A percentile compares a stretch with the other conserved stretches of the same genome.
These are phyloP conservation scores for Pegoplata infirma DNA, from an alignment of 2,888 invertebrate genomes.

Conservation along the genomic window DNA sequence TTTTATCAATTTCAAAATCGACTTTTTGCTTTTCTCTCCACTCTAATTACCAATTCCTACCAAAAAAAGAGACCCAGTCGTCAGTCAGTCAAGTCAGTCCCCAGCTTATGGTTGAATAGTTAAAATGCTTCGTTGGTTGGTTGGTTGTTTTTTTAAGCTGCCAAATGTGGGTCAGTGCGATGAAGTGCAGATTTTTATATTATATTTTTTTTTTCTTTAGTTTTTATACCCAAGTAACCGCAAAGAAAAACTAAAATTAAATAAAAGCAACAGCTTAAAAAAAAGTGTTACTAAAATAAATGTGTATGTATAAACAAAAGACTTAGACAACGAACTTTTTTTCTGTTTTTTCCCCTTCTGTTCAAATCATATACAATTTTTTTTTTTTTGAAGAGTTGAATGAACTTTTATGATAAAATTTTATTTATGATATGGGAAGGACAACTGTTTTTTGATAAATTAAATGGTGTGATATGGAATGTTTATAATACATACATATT, in stretches of 20 bases:
- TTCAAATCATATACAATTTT: slow-evolving; percentile 37
- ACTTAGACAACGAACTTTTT: slow-evolving; percentile 58
- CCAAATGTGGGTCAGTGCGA: slow-evolving; percentile 72
- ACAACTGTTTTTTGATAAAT: slow-evolving; percentile 34
- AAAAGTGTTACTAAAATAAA: slow-evolving; percentile 45
- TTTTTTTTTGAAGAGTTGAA: slow-evolving; percentile 47
- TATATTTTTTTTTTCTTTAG: slow-evolving; percentile 5
- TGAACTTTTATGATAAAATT: slow-evolving; percentile 48
- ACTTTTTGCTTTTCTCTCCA: too few species aligned
- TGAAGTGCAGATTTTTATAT: slow-evolving; percentile 72
- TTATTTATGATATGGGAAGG: slow-evolving; percentile 53
- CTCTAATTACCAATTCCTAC: background rate
- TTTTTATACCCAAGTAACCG: slow-evolving; percentile 31
- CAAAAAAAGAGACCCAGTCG: slow-evolving; percentile 1
- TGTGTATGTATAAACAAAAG: slow-evolving; percentile 47
- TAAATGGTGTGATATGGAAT: background rate
- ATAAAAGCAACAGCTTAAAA: slow-evolving; percentile 49
- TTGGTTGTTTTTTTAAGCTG: slow-evolving; percentile 24
- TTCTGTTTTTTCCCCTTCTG: slow-evolving; percentile 8
- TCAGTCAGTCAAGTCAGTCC: slow-evolving; percentile 3
- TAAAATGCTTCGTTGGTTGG: slow-evolving; percentile 48
- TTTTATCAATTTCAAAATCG: too few species aligned
- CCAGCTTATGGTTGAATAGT: slow-evolving; percentile 42
- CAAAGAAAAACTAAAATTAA: slow-evolving; percentile 44
- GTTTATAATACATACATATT: too few species aligned